phyloP scores from a whole-genome alignment of 2,113 vertebrate genomes.

The Podiceps cristatus region DNA sequence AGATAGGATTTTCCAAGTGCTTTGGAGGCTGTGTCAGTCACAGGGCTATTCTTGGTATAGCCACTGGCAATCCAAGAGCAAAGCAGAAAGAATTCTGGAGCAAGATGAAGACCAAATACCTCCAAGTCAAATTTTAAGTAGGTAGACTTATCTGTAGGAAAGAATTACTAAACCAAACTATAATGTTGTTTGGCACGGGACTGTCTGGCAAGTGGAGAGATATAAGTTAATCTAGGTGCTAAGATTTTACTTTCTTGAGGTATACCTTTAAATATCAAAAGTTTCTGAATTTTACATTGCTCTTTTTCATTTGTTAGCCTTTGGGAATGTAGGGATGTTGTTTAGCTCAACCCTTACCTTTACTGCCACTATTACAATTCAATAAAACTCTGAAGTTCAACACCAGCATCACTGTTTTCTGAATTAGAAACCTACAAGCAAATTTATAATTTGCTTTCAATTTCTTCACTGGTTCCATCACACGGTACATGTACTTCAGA shows the following conservation, averaged over 20 bases:
- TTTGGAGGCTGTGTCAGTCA: background rate
- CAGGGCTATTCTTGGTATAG: background rate
- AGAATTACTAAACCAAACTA: background rate
- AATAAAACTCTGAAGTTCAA: background rate
- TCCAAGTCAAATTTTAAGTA: background rate
- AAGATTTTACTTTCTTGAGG: background rate
- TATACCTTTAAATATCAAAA: background rate
- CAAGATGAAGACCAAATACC: background rate
- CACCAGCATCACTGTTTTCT: background rate
- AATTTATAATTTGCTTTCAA: slow-evolving; percentile 23
- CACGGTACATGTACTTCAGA: background rate
- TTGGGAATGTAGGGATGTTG: background rate
- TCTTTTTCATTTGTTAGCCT: background rate
- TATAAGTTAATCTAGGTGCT: background rate
- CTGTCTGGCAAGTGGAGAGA: background rate
- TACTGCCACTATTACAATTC: background rate
- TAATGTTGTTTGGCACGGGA: background rate
- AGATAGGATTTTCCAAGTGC: background rate
- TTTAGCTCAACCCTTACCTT: background rate
- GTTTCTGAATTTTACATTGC: background rate
- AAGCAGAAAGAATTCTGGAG: slow-evolving; percentile 13
- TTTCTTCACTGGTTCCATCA: slow-evolving; percentile 27
- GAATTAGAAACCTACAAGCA: background rate
- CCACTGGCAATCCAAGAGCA: slow-evolving; percentile 1
- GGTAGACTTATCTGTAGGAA: background rate